phyloP scores from a whole-genome alignment of 2,113 vertebrate species.

The Crotalus tigris region DNA sequence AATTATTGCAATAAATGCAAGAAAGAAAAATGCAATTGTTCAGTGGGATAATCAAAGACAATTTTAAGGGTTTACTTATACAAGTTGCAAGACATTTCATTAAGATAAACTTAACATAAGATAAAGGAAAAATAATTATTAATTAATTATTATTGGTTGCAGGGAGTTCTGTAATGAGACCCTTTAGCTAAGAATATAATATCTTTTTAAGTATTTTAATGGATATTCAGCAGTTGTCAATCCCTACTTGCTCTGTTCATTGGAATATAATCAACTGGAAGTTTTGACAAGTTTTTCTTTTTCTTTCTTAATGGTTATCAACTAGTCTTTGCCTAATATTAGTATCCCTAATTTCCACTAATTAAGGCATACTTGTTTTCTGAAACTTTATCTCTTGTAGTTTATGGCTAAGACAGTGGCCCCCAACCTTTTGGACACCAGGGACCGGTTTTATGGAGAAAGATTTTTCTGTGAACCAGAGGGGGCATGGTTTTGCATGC shows the following conservation, averaged over 20 bases:
- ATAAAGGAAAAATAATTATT: not conserved
- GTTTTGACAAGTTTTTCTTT: not conserved
- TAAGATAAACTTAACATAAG: not conserved
- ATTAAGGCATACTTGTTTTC: not conserved
- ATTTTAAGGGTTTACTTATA: not conserved
- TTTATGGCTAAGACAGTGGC: not conserved
- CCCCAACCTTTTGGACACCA: no score
- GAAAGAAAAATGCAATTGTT: not conserved
- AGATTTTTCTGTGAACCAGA: no score
- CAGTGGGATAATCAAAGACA: not conserved
- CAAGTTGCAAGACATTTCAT: not conserved
- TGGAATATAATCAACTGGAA: not conserved
- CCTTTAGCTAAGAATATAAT: not conserved
- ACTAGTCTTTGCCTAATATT: not conserved
- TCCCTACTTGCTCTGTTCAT: not conserved
- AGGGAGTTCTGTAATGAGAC: not conserved
- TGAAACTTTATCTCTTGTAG: not conserved
- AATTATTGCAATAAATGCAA: constrained; percentile 36
- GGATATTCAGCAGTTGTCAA: not conserved
- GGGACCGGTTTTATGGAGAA: no score
- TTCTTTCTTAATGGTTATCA: not conserved
- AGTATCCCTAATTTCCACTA: not conserved
- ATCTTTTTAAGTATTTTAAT: not conserved
- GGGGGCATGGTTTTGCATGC: no score
- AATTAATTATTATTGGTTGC: not conserved